Evolutionary conservation across 2,888 invertebrate species (phyloP), one percentile per base, ranked within the genome.

Genomic region (Eurois occulta): DNA sequence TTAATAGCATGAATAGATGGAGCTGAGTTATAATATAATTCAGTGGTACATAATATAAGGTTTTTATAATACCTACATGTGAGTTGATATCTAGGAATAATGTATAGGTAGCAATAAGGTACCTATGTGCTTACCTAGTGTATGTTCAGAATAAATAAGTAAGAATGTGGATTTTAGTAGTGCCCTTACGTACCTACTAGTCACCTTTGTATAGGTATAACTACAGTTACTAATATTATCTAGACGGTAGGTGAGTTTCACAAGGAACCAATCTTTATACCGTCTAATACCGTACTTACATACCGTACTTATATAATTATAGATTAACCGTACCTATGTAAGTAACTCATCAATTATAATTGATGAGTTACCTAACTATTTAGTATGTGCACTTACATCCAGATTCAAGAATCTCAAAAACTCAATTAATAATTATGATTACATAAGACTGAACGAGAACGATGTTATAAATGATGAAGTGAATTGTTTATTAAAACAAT

Each of bases 401-500:
- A 7, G 21, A 16, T 55, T 74, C 4, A 4, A 24, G 24, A 38
- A 28, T 60, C 18, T 21, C 32, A 60, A 60, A 32, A 18, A 60
- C 32, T 21, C 32, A 32, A 41, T n/a, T 8, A 28, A 41, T 52
- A 18, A 43, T 16, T 60, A 21, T 24, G 1, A 21, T 75, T 68
- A 68, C 18, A 41, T 68, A 48, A 81, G 11, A 58, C 24, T 73
- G 16, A 24, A 43, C 11, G 64, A 24, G 28, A 62, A 24, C 16
- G 13, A 38, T 46, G 43, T 65, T 10, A 10, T 35, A 38, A 35
- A 69, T 32, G 43, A 80, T 82, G 58, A 68, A 55, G 58, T n/a
- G 32, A 83, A 52, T 72, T 72, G 55, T 72, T 83, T n/a, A 77
- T 41, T 72, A 18, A 78, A 78, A 68, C 1, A 60, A 67, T 46